Base-by-base conservation (phyloP, 2,113 vertebrate species). In the Climacteris rufus region DNA sequence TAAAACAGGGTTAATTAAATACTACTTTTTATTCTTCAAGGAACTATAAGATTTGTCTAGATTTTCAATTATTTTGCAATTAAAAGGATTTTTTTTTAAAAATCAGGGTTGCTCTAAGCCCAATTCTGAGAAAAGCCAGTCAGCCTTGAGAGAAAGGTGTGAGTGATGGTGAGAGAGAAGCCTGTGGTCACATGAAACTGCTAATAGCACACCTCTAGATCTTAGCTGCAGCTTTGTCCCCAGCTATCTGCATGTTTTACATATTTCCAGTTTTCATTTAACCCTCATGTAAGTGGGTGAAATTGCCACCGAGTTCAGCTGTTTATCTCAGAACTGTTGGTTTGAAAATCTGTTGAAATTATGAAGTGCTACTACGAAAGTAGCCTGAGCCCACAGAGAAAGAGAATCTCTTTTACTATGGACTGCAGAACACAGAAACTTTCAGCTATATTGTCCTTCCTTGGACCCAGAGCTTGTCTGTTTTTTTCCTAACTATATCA, bases 291-390 rank as follows among this genome's bases (percentile, higher is more conserved):
- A 63, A 81, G 13, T 44, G 31, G 18, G 76, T 18, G 35, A 83
- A 63, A 66, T 63, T 77, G 13, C 21, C 18, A 63, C 33, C 20
- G 37, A 64, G 10, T 16, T 78, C 25, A 68, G 11, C 20, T 91
- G 19, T 66, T 92, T 74, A 74, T 77, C 63, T 14, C 23, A 86
- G 63, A 61, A 12, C 14, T 52, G 15, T 25, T 84, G 52, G 35
- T 69, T 82, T 71, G 52, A 79, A 87, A 87, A 64, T 19, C 37
- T 78, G 71, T n/a, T 65, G 44, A 79, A 85, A 79, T 50, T 20
- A 44, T 0, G 0, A 64, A 47, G 21, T 27, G 12, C n/a, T 61
- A 23, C 45, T 28, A 7, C 0, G 2, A 47, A 35, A 64, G 42
- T 10, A 83, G 40, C n/a, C 39, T 30, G 37, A 44, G 20, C 21